Evolutionary conservation across 2,797 vertebrate species (phyloP).

Genomic region (Myotis pilosus): DNA sequence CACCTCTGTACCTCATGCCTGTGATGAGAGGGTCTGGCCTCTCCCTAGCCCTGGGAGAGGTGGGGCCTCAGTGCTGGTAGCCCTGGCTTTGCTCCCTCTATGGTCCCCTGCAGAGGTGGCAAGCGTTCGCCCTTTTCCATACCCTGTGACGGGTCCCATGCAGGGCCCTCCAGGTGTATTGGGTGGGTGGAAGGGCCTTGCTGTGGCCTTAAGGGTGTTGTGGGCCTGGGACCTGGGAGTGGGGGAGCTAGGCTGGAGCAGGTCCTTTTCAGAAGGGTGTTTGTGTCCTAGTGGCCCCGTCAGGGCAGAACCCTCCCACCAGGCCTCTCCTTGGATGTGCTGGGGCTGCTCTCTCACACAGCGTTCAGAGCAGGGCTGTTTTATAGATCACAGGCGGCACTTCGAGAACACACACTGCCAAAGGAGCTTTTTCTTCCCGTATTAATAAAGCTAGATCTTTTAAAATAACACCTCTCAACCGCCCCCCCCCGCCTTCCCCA

Average conservation of each 20-base stretch:
- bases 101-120: neutral
- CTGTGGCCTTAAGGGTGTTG: neutral
- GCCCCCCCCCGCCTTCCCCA: neutral
- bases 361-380: constrained; percentile 91
- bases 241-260: neutral
- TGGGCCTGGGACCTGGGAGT: neutral
- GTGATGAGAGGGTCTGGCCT: neutral
- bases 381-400: constrained; percentile 90
- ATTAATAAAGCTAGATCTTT: constrained; percentile 91
- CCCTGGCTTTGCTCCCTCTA: neutral
- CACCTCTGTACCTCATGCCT: neutral
- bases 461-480: constrained; percentile 80
- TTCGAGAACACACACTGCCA: constrained; percentile 87
- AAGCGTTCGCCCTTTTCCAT: neutral
- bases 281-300: constrained; percentile 68
- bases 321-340: constrained; percentile 73
- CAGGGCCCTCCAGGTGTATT: neutral
- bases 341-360: constrained; percentile 83
- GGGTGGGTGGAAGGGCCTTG: neutral
- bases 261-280: constrained; percentile 56
- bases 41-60: neutral
- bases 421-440: constrained; percentile 87
- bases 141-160: neutral
- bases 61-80: rapidly evolving
- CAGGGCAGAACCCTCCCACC: constrained; percentile 74